Base-by-base conservation (phyloP, 2,797 vertebrate genomes). In the Hydrophis major region DNA sequence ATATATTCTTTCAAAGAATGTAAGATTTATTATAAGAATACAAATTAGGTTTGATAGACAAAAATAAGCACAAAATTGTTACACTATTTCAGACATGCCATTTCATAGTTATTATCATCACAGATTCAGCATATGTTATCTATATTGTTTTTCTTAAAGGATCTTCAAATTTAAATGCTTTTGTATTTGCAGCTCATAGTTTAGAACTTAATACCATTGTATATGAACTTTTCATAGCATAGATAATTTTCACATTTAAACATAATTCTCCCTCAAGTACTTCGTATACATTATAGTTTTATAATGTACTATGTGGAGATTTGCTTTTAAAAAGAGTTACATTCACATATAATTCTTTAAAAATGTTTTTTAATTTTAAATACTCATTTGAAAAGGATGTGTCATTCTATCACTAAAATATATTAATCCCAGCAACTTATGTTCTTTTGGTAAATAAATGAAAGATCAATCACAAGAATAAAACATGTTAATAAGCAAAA, bases 131-230 rank as follows among this genome's bases (percentile, higher is more conserved):
- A 12, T 90, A 83, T 93, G 37, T 1, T 91, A 93, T 69, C 63
- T 89, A 90, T 94, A 96, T 94, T 87, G 94, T 57, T 69, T 94
- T n/a, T 93, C 91, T 56, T 20, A 42, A 90, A 92, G 94, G 16
- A 94, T 91, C 53, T 20, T 92, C 25, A 96, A 93, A 61, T 6
- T 90, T 63, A 91, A 90, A 94, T 95, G 94, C 13, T 94, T 92
- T 95, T 90, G 93, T 47, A 94, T 90, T 63, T 0, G 28, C 20
- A 69, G 5, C 25, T 93, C 42, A n/a, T 11, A 94, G 93, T 42
- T 47, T 57, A 89, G 55, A 63, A 42, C 89, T 92, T 20, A 55
- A 47, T 69, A 56, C 32, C 10, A 8, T 74, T 27, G 87, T 91
- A 94, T 87, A 95, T 0, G 0, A 25, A 83, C 4, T 37, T 83